phyloP scores from a whole-genome alignment of 2,797 vertebrate species.

The Poecilia wingei region DNA sequence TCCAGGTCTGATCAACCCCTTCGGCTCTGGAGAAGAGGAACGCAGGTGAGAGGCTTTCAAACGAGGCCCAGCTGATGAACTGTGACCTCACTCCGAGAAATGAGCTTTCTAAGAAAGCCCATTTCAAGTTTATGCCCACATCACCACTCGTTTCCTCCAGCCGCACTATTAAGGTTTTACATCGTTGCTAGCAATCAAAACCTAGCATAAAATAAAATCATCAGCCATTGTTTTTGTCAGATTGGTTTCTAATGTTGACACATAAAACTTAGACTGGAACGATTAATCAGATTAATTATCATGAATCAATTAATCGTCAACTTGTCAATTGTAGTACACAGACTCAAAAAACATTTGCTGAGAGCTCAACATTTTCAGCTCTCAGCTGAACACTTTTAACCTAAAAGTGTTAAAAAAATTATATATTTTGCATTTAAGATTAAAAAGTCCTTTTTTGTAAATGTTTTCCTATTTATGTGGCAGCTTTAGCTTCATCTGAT shows the following conservation, averaged over 20 bases:
- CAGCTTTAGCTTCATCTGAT: no score
- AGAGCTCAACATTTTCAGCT: no score
- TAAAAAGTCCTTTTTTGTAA: no score
- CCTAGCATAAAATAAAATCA: not conserved
- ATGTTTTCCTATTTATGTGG: no score
- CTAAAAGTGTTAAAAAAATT: no score
- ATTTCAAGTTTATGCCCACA: not conserved
- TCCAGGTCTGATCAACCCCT: conserved; percentile 69
- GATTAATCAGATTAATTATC: no score
- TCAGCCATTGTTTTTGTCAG: not conserved
- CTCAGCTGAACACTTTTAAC: no score
- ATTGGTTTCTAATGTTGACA: not conserved
- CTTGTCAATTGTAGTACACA: no score
- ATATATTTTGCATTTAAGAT: no score
- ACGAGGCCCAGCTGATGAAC: not conserved
- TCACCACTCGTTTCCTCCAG: not conserved
- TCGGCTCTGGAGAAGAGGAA: conserved; percentile 70
- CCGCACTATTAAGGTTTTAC: not conserved
- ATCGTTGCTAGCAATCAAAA: not conserved
- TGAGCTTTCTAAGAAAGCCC: not conserved
- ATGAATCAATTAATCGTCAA: no score
- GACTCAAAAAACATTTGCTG: no score
- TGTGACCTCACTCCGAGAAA: not conserved
- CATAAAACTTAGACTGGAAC: no score
- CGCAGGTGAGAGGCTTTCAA: conserved; percentile 59